phyloP scores from a whole-genome alignment of 2,888 invertebrate genomes.

The Dryococelus australis region DNA sequence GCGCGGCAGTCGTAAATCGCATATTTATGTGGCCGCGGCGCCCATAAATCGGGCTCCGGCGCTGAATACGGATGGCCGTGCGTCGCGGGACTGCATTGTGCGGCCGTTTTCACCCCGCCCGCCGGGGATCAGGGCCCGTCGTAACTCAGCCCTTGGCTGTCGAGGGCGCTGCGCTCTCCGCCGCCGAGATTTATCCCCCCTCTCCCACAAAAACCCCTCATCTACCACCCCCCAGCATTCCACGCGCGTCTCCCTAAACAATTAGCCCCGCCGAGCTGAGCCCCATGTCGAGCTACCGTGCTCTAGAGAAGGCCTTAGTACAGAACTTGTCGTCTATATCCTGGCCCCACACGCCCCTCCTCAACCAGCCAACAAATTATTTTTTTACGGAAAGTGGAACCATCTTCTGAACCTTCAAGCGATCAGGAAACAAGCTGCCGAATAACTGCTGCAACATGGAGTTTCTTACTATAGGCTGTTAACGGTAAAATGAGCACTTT shows the following conservation, averaged over 20 bases:
- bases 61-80: neutral
- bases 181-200: neutral
- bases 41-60: neutral
- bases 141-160: neutral
- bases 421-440: too few species aligned
- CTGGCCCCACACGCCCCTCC: too few species aligned
- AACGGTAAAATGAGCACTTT: too few species aligned
- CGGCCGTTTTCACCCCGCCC: neutral
- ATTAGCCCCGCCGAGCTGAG: neutral
- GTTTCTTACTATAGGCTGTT: too few species aligned
- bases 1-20: neutral
- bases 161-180: too few species aligned
- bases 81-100: neutral
- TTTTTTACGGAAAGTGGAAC: too few species aligned
- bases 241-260: neutral
- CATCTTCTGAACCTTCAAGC: too few species aligned
- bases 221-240: neutral
- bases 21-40: neutral
- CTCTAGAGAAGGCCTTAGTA: too few species aligned
- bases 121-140: neutral
- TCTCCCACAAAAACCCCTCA: neutral
- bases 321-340: too few species aligned
- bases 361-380: too few species aligned
- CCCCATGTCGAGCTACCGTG: neutral
- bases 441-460: too few species aligned